Evolutionary conservation across 1,140 invertebrate genomes (phyloP), one percentile per base, ranked within the genome.

Genomic region (Odontomachus brunneus): DNA sequence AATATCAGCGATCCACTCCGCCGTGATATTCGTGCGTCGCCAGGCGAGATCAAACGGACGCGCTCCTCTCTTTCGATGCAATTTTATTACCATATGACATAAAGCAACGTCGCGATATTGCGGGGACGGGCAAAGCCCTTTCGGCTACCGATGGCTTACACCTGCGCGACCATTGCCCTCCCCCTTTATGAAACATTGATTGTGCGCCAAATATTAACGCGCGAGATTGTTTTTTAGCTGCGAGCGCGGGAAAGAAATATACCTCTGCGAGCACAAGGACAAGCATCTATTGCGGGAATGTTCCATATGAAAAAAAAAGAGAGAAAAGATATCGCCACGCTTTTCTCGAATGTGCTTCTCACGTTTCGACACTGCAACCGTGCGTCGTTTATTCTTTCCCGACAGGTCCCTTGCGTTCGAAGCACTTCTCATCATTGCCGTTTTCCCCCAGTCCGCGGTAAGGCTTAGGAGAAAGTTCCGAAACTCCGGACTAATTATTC

Each of bases 11-110:
- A n/a, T 38, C 53, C 63, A 48, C 57, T n/a, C 22, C 38, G 38
- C 66, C 76, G 63, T 81, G 59, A 72, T 81, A 81, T 80, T 48
- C 66, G 26, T 33, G 76, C 71, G 53, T 81, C 38, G 15, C 66
- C 26, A 81, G 15, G 3, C 55, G 66, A 81, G 76, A 81, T 81
- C 76, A 81, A 81, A 81, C 76, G 53, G 26, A 72, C n/a, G 51
- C 53, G 33, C 49, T 48, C 24, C 65, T 59, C 55, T 81, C 22
- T 81, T 53, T n/a, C n/a, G n/a, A 59, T 81, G 76, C 76, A 81
- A 72, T 71, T 81, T 72, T 81, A 81, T 81, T 81, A 81, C 53
- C 76, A 81, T 81, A 60, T 33, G 29, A 81, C 75, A 80, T 81
- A 81, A 81, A 81, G 53, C 60, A 81, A 78, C 49, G 60, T 78